Evolutionary conservation across 2,797 vertebrate species (phyloP).

Genomic region (Coregonus suidteri): DNA sequence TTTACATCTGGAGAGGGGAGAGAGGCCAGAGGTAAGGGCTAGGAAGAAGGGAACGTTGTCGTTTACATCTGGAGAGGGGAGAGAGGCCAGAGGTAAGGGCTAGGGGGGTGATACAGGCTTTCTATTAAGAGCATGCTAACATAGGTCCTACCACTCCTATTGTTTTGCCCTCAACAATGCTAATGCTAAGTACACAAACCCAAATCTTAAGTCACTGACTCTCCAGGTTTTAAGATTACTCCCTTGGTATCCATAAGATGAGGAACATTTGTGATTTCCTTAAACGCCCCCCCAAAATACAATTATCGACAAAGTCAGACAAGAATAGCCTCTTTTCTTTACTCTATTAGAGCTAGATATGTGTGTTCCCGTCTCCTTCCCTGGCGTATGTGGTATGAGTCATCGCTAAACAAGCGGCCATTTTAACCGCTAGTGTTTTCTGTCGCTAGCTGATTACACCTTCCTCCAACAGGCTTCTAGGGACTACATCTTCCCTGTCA

Average conservation of each 20-base stretch:
- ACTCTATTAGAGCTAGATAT: constrained; percentile 4
- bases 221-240: too few species aligned
- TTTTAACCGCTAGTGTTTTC: background rate
- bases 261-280: too few species aligned
- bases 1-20: constrained; percentile 81
- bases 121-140: background rate
- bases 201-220: too few species aligned
- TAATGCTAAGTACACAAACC: background rate
- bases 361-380: constrained; percentile 25
- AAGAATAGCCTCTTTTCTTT: constrained; percentile 2
- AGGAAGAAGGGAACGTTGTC: constrained; percentile 91
- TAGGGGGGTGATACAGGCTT: too few species aligned
- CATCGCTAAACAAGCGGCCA: background rate
- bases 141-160: too few species aligned
- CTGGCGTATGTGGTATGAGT: constrained; percentile 26
- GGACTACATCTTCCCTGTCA: background rate
- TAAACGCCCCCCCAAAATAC: too few species aligned
- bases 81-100: background rate
- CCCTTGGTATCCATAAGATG: too few species aligned
- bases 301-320: background rate
- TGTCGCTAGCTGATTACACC: constrained; percentile 11
- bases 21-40: background rate
- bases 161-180: too few species aligned
- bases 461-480: constrained; percentile 10
- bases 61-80: constrained; percentile 81